phyloP scores from a whole-genome alignment of 1,140 invertebrate genomes.

The Tetragnatha versicolor region DNA sequence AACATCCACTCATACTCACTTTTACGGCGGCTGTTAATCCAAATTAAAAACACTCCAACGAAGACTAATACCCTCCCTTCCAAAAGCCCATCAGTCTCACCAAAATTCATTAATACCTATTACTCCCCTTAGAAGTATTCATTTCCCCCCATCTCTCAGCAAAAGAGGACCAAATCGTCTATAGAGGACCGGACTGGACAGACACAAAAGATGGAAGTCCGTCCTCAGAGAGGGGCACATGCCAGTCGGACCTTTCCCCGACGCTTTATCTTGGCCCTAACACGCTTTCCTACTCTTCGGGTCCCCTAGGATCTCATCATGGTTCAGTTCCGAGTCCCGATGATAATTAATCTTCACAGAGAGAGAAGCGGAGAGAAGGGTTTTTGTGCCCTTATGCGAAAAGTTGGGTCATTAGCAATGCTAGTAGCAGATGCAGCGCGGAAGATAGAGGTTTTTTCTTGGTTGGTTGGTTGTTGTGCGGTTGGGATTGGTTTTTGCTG shows the following conservation, averaged over 20 bases:
- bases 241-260: not conserved
- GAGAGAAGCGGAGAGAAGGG: slow-evolving; percentile 5
- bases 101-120: slow-evolving; percentile 1
- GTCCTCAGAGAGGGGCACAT: not conserved
- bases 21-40: no score
- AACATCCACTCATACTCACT: no score
- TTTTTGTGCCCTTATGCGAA: slow-evolving; percentile 32
- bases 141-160: not conserved
- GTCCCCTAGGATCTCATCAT: slow-evolving; percentile 38
- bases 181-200: slow-evolving; percentile 13
- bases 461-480: not conserved
- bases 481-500: slow-evolving; percentile 1
- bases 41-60: no score
- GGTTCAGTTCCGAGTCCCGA: slow-evolving; percentile 21
- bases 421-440: slow-evolving; percentile 1
- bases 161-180: not conserved
- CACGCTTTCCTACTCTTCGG: slow-evolving; percentile 26
- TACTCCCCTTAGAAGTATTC: not conserved
- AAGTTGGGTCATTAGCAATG: slow-evolving; percentile 38
- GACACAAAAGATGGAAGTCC: slow-evolving; percentile 3
- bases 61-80: no score
- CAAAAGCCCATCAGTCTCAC: no score
- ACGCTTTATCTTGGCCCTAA: slow-evolving; percentile 37
- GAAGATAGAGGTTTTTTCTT: slow-evolving; percentile 6
- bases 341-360: slow-evolving; percentile 38